Conservation (phyloP, 1,140 invertebrate species). For the Drosophila kepulauana region DNA sequence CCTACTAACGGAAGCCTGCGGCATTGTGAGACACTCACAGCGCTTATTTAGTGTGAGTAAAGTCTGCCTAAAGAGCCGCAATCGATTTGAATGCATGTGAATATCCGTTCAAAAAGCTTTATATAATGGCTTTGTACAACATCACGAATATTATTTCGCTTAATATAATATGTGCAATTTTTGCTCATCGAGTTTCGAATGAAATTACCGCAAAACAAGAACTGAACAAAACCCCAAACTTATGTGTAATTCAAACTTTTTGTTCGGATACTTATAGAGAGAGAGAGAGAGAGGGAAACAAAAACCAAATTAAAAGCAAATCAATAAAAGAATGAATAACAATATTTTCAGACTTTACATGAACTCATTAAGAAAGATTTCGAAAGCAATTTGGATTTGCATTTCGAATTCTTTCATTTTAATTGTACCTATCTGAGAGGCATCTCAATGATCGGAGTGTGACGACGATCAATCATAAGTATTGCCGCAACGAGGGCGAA, state of each 20-base stretch:
- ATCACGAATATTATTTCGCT: conserved; percentile 5
- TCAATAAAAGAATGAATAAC: conserved; percentile 49
- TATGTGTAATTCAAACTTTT: conserved; percentile 3
- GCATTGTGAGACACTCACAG: conserved; percentile 61
- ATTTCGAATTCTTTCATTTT: conserved; percentile 35
- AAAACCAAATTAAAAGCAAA: conserved; percentile 21
- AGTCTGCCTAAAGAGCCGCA: conserved; percentile 34
- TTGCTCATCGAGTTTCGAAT: conserved; percentile 7
- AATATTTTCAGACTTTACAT: conserved; percentile 25
- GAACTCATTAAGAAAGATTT: conserved; percentile 63
- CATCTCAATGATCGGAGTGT: conserved; percentile 28
- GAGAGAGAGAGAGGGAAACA: no score
- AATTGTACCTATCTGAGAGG: conserved; percentile 33
- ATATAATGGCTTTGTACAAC: neutral
- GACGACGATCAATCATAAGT: conserved; percentile 64
- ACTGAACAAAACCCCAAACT: conserved; percentile 2
- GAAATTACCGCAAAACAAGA: conserved; percentile 2
- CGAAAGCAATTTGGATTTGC: conserved; percentile 47
- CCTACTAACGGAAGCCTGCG: conserved; percentile 48
- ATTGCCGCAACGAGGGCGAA: conserved; percentile 60
- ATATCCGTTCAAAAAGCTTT: conserved; percentile 50
- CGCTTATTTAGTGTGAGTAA: conserved; percentile 57
- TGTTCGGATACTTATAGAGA: neutral
- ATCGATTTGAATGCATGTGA: conserved; percentile 54
- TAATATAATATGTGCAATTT: conserved; percentile 5